phyloP scores from a whole-genome alignment of 2,888 invertebrate genomes.

The Crossocerus cetratus region DNA sequence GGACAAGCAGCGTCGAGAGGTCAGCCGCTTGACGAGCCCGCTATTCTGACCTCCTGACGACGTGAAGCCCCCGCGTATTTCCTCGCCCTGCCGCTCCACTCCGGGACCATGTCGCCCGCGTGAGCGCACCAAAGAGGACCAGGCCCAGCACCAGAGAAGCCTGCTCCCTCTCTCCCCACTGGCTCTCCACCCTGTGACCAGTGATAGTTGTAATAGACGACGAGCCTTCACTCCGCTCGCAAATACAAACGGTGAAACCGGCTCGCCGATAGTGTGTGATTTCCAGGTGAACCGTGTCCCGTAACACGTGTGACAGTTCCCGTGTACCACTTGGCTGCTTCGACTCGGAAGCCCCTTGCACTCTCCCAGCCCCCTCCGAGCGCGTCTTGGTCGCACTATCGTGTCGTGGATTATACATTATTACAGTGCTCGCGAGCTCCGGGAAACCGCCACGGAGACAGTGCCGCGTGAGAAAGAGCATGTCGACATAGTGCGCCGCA shows the following conservation, averaged over 20 bases:
- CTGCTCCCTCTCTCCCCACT: no score
- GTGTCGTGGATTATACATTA: constrained; percentile 32
- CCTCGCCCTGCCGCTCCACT: constrained; percentile 27
- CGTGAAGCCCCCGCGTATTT: constrained; percentile 50
- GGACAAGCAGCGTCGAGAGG: constrained; percentile 45
- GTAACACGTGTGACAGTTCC: constrained; percentile 56
- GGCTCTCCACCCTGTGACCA: no score
- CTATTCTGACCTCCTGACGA: constrained; percentile 57
- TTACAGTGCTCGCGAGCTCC: constrained; percentile 13
- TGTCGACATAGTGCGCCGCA: constrained; percentile 37
- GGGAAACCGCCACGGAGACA: background rate
- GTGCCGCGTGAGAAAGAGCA: constrained; percentile 13
- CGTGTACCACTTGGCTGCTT: constrained; percentile 14
- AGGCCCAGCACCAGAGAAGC: no score
- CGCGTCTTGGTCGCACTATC: background rate
- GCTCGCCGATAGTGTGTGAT: constrained; percentile 21
- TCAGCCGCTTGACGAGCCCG: constrained; percentile 41
- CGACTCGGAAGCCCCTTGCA: no score
- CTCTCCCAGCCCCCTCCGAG: background rate
- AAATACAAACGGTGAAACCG: constrained; percentile 30
- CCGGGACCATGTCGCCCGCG: constrained; percentile 41
- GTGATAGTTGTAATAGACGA: background rate
- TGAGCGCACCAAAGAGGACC: constrained; percentile 13
- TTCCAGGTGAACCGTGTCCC: constrained; percentile 21
- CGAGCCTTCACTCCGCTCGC: constrained; percentile 11